phyloP scores from a whole-genome alignment of 2,797 vertebrate species.

The Pteropus rufus region DNA sequence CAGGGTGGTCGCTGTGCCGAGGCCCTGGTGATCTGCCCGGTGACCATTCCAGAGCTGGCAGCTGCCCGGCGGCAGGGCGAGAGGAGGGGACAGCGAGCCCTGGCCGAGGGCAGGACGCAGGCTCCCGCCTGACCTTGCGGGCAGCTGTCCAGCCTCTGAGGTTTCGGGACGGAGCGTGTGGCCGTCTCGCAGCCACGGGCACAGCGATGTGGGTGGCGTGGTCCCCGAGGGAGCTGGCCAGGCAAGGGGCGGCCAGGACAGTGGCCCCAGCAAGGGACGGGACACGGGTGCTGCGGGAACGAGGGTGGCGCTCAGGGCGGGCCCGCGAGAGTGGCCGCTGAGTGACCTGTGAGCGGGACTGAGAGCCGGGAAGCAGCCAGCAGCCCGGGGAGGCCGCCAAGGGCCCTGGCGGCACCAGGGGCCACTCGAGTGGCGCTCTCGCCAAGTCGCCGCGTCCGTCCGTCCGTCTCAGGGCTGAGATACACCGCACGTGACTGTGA shows the following conservation, averaged over 20 bases:
- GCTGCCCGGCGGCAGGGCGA: no score
- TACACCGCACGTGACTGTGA: rapidly evolving
- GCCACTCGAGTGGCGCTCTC: no score
- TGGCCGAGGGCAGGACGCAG: not conserved
- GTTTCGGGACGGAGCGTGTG: rapidly evolving
- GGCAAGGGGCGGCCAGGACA: no score
- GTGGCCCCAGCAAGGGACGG: no score
- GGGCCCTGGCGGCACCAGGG: no score
- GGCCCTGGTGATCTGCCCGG: no score
- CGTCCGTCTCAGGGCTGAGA: not conserved
- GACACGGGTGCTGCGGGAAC: no score
- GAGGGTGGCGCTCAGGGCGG: rapidly evolving
- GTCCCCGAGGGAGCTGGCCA: not conserved
- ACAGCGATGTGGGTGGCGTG: not conserved
- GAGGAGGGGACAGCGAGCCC: no score
- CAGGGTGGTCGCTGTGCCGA: no score
- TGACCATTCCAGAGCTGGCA: no score
- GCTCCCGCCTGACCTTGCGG: not conserved
- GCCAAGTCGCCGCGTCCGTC: rapidly evolving
- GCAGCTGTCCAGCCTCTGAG: not conserved
- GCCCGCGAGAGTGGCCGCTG: no score
- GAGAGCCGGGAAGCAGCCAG: no score
- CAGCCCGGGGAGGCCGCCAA: not conserved
- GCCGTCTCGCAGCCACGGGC: not conserved
- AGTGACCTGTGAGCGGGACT: not conserved